phyloP scores from a whole-genome alignment of 2,888 invertebrate species.

The Conistra vaccinii region DNA sequence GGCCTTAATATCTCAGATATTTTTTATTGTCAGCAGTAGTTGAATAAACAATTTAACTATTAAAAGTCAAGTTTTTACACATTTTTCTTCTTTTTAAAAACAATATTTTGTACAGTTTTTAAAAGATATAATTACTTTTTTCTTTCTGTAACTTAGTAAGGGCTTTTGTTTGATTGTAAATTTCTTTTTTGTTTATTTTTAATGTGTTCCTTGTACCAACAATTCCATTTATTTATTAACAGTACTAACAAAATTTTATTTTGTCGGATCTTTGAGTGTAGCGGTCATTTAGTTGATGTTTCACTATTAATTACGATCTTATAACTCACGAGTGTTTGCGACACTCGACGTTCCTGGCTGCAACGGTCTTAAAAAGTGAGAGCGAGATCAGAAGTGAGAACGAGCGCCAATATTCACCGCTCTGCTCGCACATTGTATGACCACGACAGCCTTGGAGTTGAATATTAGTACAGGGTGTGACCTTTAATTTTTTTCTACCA shows the following conservation, averaged over 20 bases:
- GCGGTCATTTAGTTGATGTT: constrained; percentile 1
- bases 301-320: background rate
- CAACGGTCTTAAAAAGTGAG: background rate
- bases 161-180: constrained; percentile 50
- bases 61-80: constrained; percentile 26
- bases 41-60: constrained; percentile 12
- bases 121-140: constrained; percentile 36
- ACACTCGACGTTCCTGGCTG: background rate
- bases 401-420: background rate
- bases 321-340: background rate
- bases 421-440: background rate
- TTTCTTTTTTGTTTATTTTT: constrained; percentile 25
- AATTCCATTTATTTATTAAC: constrained; percentile 52
- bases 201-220: constrained; percentile 46
- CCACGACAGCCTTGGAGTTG: too few species aligned
- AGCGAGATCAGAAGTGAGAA: background rate
- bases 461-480: background rate
- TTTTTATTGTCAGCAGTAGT: constrained; percentile 20
- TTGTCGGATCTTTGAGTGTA: constrained; percentile 26
- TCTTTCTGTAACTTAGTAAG: constrained; percentile 41
- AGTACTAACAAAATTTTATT: constrained; percentile 48
- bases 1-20: constrained; percentile 14
- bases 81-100: constrained; percentile 23
- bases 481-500: background rate
- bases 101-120: constrained; percentile 42